These are phyloP conservation scores for Spialia ferax DNA, from an alignment of 2,888 invertebrate species.

Conservation along the genomic window DNA sequence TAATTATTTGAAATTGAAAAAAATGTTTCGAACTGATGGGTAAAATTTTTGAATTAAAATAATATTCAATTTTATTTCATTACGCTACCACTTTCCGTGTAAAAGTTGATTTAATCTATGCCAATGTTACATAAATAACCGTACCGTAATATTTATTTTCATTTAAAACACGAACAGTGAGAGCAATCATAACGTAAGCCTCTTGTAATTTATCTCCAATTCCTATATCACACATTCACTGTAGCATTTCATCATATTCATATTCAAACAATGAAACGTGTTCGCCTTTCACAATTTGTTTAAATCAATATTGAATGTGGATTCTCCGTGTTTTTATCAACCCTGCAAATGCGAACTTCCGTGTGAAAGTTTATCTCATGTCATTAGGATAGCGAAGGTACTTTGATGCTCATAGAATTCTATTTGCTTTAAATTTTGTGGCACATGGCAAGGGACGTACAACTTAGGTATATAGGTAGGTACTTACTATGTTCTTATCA, in stretches of 20 bases:
- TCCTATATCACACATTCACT: neutral
- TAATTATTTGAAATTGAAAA: no score
- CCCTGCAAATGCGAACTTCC: neutral
- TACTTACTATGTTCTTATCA: neutral
- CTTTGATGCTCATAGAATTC: neutral
- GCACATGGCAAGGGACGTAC: neutral
- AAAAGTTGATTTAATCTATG: neutral
- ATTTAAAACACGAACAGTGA: no score
- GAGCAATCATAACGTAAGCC: slow-evolving; percentile 6
- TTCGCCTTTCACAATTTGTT: neutral
- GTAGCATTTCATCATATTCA: neutral
- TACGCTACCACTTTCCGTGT: no score
- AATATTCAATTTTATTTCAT: no score
- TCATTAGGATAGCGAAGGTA: neutral
- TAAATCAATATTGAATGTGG: neutral
- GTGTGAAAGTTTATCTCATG: neutral
- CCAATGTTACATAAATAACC: neutral
- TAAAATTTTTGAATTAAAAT: no score
- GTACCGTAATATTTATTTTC: no score
- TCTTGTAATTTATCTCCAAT: neutral
- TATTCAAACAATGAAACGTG: neutral
- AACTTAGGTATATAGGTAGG: no score
- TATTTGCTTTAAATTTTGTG: neutral
- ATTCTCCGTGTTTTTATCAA: neutral
- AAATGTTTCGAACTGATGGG: no score